phyloP scores from a whole-genome alignment of 1,140 invertebrate species.

The Pararge aegeria region DNA sequence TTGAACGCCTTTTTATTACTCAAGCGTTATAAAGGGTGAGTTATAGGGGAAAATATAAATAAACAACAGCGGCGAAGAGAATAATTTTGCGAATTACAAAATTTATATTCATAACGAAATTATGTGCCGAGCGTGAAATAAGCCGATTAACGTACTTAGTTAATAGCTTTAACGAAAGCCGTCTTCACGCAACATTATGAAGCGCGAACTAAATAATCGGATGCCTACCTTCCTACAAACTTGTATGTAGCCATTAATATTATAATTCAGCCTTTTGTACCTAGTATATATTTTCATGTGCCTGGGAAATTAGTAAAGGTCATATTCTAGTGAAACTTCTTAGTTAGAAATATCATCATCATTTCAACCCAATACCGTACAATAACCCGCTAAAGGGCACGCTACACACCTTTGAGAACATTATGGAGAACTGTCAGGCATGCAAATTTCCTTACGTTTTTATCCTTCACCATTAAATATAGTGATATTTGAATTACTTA shows the following conservation, averaged over 20 bases:
- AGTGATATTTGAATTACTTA: no score
- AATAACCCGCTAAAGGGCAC: no score
- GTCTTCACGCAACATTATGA: slow-evolving; percentile 33
- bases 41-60: background rate
- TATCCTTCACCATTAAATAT: no score
- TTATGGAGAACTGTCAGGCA: no score
- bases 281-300: slow-evolving; percentile 28
- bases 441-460: no score
- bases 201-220: slow-evolving; percentile 36
- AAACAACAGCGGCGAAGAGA: background rate
- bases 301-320: slow-evolving; percentile 27
- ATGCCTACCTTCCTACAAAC: slow-evolving; percentile 11
- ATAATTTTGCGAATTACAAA: slow-evolving; percentile 30
- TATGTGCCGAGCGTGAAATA: slow-evolving; percentile 38
- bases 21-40: no score
- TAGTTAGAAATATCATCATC: background rate
- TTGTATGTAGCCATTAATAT: slow-evolving; percentile 28
- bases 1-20: background rate
- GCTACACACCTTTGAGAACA: no score
- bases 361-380: no score
- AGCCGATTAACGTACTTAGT: slow-evolving; percentile 39
- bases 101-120: slow-evolving; percentile 40
- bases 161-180: slow-evolving; percentile 37
- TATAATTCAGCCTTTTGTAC: slow-evolving; percentile 33
- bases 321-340: background rate